Evolutionary conservation across 2,113 vertebrate genomes (phyloP).

Genomic region (Poeciliopsis occidentalis): DNA sequence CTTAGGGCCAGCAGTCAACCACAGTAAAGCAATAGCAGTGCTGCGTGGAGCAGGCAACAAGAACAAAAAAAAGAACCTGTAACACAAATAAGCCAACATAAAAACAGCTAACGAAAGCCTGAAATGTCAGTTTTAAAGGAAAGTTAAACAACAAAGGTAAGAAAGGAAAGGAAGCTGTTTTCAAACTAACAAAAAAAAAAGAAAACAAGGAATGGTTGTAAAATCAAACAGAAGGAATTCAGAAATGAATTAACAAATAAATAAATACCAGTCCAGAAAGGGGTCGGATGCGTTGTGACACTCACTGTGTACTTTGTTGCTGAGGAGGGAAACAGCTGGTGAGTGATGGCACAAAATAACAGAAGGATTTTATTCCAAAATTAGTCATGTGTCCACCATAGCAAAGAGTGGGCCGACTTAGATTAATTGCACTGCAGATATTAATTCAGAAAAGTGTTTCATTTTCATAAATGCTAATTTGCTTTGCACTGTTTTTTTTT

Average conservation of each 20-base stretch:
- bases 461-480: slow-evolving; percentile 15
- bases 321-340: slow-evolving; percentile 85
- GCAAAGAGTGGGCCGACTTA: not conserved
- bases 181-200: slow-evolving; percentile 55
- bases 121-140: slow-evolving; percentile 41
- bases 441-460: not conserved
- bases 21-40: slow-evolving; percentile 62
- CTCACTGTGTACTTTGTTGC: slow-evolving; percentile 85
- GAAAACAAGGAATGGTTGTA: slow-evolving; percentile 60
- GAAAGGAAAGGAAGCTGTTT: slow-evolving; percentile 45
- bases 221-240: slow-evolving; percentile 63
- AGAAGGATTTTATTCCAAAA: slow-evolving; percentile 73
- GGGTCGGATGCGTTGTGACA: slow-evolving; percentile 80
- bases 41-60: slow-evolving; percentile 61
- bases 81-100: slow-evolving; percentile 51
- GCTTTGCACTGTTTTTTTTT: not conserved
- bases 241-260: slow-evolving; percentile 80
- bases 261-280: slow-evolving; percentile 87
- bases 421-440: not conserved
- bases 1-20: slow-evolving; percentile 53
- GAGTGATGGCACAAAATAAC: slow-evolving; percentile 75
- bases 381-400: slow-evolving; percentile 17
- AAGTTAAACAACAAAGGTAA: slow-evolving; percentile 38
- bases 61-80: slow-evolving; percentile 34
- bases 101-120: slow-evolving; percentile 60